Percentiles rank a stretch among this genome's conserved stretches.
phyloP scores from a whole-genome alignment of 2,888 invertebrate genomes.

The Calameuta filiformis region DNA sequence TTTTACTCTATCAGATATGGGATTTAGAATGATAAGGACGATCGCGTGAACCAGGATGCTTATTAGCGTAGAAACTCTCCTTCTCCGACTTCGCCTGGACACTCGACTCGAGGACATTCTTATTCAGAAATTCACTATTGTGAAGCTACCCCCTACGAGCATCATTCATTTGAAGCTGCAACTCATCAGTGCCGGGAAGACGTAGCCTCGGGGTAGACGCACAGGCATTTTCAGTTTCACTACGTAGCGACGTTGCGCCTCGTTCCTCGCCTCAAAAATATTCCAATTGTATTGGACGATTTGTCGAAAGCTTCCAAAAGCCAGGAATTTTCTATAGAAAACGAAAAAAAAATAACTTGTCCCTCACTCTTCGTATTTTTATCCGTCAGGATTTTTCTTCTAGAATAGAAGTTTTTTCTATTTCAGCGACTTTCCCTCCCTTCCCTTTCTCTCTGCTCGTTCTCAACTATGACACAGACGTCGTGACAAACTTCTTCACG shows the following conservation, averaged over 20 bases:
- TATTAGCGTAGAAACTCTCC: not conserved
- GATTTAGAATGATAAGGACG: not conserved
- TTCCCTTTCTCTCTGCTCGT: not conserved
- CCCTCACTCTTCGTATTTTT: not conserved
- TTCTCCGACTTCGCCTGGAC: constrained; percentile 27
- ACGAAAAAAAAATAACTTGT: not conserved
- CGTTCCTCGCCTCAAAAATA: not conserved
- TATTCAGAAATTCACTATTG: constrained; percentile 34
- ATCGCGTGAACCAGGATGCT: not conserved
- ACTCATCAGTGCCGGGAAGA: constrained; percentile 5
- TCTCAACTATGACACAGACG: not conserved
- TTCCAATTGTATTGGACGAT: not conserved
- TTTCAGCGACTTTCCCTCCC: not conserved
- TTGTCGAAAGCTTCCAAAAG: not conserved
- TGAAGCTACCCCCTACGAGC: constrained; percentile 18
- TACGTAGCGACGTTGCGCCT: not conserved
- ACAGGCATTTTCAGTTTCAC: not conserved
- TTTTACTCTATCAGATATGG: not conserved
- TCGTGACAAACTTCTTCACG: not conserved
- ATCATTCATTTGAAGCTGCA: not conserved
- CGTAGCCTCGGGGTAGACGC: not conserved
- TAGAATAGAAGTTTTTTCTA: not conserved
- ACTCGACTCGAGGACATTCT: constrained; percentile 37
- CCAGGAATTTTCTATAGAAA: not conserved
- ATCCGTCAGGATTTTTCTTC: not conserved